Conservation (phyloP, 1,140 invertebrate species). For the Neodiprion lecontei region DNA sequence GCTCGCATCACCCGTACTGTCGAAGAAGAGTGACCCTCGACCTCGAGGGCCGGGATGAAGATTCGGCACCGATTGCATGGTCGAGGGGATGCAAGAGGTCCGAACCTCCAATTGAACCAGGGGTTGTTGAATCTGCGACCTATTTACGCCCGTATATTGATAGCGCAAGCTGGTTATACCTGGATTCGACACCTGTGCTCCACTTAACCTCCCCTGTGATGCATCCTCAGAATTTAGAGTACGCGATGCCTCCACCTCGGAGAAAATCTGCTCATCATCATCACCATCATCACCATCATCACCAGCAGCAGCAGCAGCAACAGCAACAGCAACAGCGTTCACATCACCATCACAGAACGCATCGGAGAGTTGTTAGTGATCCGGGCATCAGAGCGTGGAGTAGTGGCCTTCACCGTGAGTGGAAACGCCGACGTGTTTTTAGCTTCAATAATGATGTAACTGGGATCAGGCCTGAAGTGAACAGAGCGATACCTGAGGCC, state of each 20-base stretch:
- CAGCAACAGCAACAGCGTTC: conserved; percentile 26
- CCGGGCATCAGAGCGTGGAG: conserved; percentile 35
- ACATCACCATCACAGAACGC: conserved; percentile 28
- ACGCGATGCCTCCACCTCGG: conserved; percentile 36
- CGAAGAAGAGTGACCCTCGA: conserved; percentile 32
- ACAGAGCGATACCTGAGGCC: conserved; percentile 27
- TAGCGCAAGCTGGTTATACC: conserved; percentile 49
- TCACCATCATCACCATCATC: conserved; percentile 30
- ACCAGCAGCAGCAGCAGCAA: conserved; percentile 26
- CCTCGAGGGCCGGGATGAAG: conserved; percentile 22
- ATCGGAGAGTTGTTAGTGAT: conserved; percentile 45
- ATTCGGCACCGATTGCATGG: conserved; percentile 5
- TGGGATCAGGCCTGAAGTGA: conserved; percentile 18
- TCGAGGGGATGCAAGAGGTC: conserved; percentile 15
- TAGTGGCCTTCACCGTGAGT: not conserved
- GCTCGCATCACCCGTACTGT: conserved; percentile 21
- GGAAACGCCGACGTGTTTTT: conserved; percentile 34
- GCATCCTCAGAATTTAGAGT: conserved; percentile 33
- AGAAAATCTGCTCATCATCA: conserved; percentile 35
- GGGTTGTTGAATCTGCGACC: conserved; percentile 25
- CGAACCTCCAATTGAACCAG: not conserved
- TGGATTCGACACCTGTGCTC: conserved; percentile 40
- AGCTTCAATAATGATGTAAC: conserved; percentile 36
- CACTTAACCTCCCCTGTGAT: conserved; percentile 21
- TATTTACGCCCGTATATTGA: conserved; percentile 41